These are phyloP conservation scores for Drosophila parvula DNA, from an alignment of 1,140 invertebrate species.

Conservation along the genomic window DNA sequence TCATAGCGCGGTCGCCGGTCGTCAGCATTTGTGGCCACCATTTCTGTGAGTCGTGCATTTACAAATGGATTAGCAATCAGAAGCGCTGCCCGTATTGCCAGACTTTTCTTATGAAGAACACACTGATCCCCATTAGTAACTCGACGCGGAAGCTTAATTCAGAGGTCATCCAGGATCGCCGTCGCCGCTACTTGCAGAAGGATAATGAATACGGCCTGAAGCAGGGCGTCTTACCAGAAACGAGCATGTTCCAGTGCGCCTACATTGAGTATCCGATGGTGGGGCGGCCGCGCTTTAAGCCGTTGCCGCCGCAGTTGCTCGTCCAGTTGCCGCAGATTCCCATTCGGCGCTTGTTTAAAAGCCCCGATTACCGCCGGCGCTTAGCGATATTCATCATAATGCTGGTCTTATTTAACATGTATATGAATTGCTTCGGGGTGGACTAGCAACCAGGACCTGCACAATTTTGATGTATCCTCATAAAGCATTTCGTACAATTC, in stretches of 20 bases:
- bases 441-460: background rate
- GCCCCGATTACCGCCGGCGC: constrained; percentile 12
- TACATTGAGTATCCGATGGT: background rate
- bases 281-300: constrained; percentile 29
- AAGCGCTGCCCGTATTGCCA: constrained; percentile 49
- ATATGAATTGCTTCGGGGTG: background rate
- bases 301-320: constrained; percentile 34
- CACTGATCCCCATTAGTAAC: constrained; percentile 34
- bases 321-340: background rate
- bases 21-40: constrained; percentile 61
- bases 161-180: constrained; percentile 23
- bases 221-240: background rate
- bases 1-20: constrained; percentile 8
- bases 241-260: constrained; percentile 15
- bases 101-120: constrained; percentile 31
- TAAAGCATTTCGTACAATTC: background rate
- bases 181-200: background rate
- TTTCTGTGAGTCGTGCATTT: constrained; percentile 51
- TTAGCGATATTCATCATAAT: constrained; percentile 10
- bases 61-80: constrained; percentile 24
- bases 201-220: background rate
- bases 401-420: constrained; percentile 7
- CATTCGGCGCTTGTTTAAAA: background rate
- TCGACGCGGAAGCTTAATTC: background rate
- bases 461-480: background rate